Base-by-base conservation (phyloP, 2,113 vertebrate species). In the Platichthys flesus region DNA sequence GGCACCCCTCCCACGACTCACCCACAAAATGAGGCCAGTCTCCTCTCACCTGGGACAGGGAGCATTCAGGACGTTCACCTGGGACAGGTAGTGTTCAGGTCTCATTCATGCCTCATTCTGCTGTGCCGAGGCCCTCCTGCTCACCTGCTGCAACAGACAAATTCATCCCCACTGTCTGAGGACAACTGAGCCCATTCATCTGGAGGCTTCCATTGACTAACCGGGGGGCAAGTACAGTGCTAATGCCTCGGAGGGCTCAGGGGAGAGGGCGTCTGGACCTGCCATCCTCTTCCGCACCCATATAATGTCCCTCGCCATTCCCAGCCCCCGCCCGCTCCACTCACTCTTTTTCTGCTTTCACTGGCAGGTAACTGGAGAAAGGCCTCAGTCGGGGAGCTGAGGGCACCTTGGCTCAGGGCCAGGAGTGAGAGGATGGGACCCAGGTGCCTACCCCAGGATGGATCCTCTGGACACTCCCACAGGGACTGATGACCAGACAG, bases 201-300 rank as follows among this genome's bases (percentile, higher is more conserved):
- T 82, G 63, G 26, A 81, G 87, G 82, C 86, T 91, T 80, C 91
- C 85, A 93, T 93, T 93, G 90, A 93, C 83, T 91, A 90, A 90
- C 84, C 31, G 82, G 74, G 88, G 90, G 84, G 87, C 83, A 88
- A 83, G 77, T 87, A 90, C 87, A 92, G 89, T 92, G 83, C 89
- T 90, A 90, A 92, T 91, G 84, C 87, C 89, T 86, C 40, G 79
- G 66, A 85, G 84, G 90, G 88, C 93, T 93, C 92, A 69, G 73
- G 92, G 93, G 94, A 94, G 74, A 76, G 89, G 88, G 87, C 73
- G 93, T 94, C 93, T 92, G 92, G 93, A 91, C 78, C 85, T 83
- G 85, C 89, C 91, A 90, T 93, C 93, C 91, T 92, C 86, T 90
- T 93, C 91, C 81, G 76, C 89, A 60, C 88, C 87, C 78, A 74